Conservation (phyloP, 2,888 invertebrate genomes). For the Tachystola acroxantha region DNA sequence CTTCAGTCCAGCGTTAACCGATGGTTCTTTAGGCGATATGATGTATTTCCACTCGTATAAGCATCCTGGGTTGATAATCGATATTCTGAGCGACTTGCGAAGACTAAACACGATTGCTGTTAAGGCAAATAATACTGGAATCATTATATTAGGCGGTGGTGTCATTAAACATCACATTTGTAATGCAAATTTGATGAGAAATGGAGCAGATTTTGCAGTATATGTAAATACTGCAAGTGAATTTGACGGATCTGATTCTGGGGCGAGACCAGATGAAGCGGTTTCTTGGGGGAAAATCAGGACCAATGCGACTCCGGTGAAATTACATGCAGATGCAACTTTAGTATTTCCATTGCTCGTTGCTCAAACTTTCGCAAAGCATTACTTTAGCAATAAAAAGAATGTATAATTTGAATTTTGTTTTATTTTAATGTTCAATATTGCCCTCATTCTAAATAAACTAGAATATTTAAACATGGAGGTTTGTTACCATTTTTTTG, state of each 20-base stretch:
- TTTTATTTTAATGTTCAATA: slow-evolving; percentile 12
- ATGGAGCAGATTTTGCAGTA: slow-evolving; percentile 97
- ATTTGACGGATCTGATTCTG: slow-evolving; percentile 98
- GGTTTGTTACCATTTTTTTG: no score
- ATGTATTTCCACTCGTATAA: slow-evolving; percentile 98
- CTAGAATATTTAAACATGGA: no score
- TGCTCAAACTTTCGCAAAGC: slow-evolving; percentile 95
- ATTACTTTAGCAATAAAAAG: slow-evolving; percentile 75
- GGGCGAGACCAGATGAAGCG: slow-evolving; percentile 98
- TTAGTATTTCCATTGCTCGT: slow-evolving; percentile 96
- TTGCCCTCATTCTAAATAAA: no score
- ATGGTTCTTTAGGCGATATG: slow-evolving; percentile 99
- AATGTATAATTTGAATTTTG: slow-evolving; percentile 47
- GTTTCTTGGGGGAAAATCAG: slow-evolving; percentile 99
- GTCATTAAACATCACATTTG: slow-evolving; percentile 99
- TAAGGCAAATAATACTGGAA: slow-evolving; percentile 94
- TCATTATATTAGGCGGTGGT: slow-evolving; percentile 97
- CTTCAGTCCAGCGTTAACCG: slow-evolving; percentile 98
- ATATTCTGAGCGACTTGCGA: slow-evolving; percentile 94
- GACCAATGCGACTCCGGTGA: slow-evolving; percentile 91
- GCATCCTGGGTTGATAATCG: slow-evolving; percentile 94
- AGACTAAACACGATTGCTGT: slow-evolving; percentile 96
- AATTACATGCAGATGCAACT: slow-evolving; percentile 96
- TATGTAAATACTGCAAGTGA: slow-evolving; percentile 97
- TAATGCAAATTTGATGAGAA: slow-evolving; percentile 99